Base-by-base conservation (phyloP, 2,113 vertebrate species). In the Herpetotheres cachinnans region DNA sequence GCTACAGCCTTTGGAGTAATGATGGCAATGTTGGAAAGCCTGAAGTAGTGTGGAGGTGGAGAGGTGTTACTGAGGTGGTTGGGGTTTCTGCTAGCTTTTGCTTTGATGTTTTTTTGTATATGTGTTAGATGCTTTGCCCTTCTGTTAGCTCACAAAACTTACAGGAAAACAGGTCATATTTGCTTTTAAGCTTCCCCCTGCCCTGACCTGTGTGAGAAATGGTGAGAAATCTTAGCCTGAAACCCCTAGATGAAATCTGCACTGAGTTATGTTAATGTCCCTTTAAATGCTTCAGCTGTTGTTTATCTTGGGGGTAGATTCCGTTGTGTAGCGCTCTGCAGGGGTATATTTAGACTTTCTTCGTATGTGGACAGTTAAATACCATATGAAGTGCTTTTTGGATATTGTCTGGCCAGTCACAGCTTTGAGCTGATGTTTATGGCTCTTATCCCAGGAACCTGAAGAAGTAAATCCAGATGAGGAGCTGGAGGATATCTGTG, bases 401-500 rank as follows among this genome's bases (percentile, higher is more conserved):
- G 44, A 54, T 67, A 6, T 16, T 70, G 12, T 73, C 30, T 93
- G 40, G 7, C 47, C 50, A 38, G 21, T 72, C 36, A 11, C 34
- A n/a, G 50, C 55, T 92, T 92, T 88, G 56, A 92, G 46, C 49
- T 88, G 56, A 63, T 69, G 11, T 77, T 70, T 88, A 29, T 63
- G 73, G 44, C 44, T 96, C 30, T 92, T 90, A 20, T 58, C 80
- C 32, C 95, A 99, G 99, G 99, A 99, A 87, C 98, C 98, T 89
- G 99, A 99, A 96, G 99, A 99, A 89, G 98, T 99, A 83, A 98
- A 99, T 83, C 93, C 97, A 3, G 99, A 99, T 67, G 99, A 99
- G 74, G 99, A 99, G 93, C 49, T 98, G 61, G 99, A 99, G 90
- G 99, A 99, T 94, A 93, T 97, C 13, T 98, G 98, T 96, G 98